Conservation (phyloP, 2,797 vertebrate species). For the Gallinago nigripennis region DNA sequence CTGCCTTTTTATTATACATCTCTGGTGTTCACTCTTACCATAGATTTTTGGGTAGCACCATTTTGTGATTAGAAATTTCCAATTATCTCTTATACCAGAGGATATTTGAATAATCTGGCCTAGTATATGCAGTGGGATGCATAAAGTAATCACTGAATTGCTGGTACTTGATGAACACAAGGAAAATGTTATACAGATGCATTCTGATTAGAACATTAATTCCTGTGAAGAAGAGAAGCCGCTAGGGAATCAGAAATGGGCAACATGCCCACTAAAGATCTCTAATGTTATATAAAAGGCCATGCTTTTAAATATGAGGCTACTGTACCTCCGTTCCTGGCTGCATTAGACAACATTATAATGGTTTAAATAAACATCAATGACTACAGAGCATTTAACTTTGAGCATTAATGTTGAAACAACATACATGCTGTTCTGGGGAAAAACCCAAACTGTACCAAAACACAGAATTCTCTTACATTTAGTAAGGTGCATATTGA, state of each 20-base stretch:
- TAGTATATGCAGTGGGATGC: neutral
- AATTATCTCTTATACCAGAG: neutral
- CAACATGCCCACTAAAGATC: neutral
- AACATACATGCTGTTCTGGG: neutral
- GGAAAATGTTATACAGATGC: neutral
- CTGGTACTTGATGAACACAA: neutral
- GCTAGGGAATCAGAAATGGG: neutral
- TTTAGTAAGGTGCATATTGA: neutral
- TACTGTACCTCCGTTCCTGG: neutral
- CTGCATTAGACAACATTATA: neutral
- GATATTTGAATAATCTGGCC: neutral
- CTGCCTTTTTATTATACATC: neutral
- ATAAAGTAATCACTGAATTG: neutral
- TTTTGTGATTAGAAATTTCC: neutral
- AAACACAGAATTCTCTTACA: slow-evolving; percentile 1
- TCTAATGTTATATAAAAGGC: neutral
- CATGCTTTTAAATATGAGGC: neutral
- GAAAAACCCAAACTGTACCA: neutral
- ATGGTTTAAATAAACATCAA: slow-evolving; percentile 13
- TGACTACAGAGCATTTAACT: neutral
- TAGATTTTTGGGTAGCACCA: neutral
- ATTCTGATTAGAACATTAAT: slow-evolving; percentile 4
- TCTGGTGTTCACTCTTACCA: neutral
- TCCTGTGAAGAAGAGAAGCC: neutral
- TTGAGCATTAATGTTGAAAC: neutral